Evolutionary conservation across 2,113 vertebrate species (phyloP), one percentile per base, ranked within the genome.

Genomic region (Oreotrochilus melanogaster): DNA sequence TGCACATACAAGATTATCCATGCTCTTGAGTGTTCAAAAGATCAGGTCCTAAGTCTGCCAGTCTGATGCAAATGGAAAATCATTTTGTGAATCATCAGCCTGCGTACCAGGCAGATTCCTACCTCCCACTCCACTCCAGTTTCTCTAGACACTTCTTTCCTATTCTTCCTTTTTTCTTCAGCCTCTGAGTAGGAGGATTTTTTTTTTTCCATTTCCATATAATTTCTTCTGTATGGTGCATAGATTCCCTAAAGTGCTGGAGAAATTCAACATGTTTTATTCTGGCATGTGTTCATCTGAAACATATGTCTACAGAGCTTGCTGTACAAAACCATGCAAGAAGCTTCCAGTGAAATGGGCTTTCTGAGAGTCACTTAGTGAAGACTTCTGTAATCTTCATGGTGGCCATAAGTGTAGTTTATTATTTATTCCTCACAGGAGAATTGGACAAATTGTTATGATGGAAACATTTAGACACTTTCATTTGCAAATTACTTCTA

Each of bases 121-220:
- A 11, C 78, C 92, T 94, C 94, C 90, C 82, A 86, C 92, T 94
- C 90, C 82, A 86, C 90, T 94, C 31, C 74, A 18, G n/a, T 82
- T 92, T 62, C 87, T 88, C 62, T 19, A 76, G 58, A 39, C 31
- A 3, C 21, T 89, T 91, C 74, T 89, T 81, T 56, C 70, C 67
- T 60, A 10, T 56, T 82, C 50, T 85, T 19, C 50, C 16, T 65
- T 89, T 92, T 92, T 89, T 10, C 53, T 93, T 89, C 86, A 76
- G 57, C 28, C 0, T 14, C 7, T 61, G 64, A 42, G 88, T 82
- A 51, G 90, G 58, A 91, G 66, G 54, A 85, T 28, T 91, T 93
- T 39, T 10, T 39, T 39, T 39, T 39, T 39, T 11, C 12, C 12
- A 5, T 39, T 39, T 39, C 39, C 39, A 39, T 39, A 39, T 66